Percentiles rank a stretch among this genome's conserved stretches.
phyloP scores from a whole-genome alignment of 2,797 vertebrate genomes.

The Myotis vivesi region DNA sequence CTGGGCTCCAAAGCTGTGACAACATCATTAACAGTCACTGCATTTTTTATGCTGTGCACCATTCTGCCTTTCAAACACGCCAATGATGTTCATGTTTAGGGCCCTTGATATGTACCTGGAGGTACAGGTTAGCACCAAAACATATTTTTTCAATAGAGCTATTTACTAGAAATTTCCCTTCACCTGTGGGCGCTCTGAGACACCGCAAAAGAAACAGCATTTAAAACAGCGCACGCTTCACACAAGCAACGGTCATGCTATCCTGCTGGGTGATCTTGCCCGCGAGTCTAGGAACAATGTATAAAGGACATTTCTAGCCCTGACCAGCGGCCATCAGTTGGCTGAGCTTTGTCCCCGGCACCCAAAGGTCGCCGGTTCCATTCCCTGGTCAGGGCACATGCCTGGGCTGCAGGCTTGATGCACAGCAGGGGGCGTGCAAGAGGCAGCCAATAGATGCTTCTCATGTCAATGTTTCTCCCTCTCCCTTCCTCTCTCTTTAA shows the following conservation, averaged over 20 bases:
- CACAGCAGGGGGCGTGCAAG: no score
- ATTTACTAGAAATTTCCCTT: neutral
- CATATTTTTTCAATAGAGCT: neutral
- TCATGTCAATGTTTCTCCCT: no score
- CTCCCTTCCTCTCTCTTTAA: no score
- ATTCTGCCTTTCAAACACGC: neutral
- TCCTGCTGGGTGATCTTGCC: neutral
- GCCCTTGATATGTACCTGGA: neutral
- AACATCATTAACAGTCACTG: neutral
- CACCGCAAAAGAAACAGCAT: neutral
- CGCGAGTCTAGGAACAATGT: neutral
- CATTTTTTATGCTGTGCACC: neutral
- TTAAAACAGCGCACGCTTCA: neutral
- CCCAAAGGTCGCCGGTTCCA: no score
- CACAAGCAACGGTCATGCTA: neutral
- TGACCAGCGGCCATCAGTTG: no score
- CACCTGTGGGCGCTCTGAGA: neutral
- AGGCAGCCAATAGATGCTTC: no score
- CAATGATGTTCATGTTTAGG: neutral
- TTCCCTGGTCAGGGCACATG: no score
- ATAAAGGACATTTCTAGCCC: no score
- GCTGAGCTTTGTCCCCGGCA: no score
- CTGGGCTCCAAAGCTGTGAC: neutral
- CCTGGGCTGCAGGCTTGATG: no score
- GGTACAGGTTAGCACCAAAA: neutral